Conservation (phyloP, 2,888 invertebrate genomes). For the Yponomeuta sedellus region DNA sequence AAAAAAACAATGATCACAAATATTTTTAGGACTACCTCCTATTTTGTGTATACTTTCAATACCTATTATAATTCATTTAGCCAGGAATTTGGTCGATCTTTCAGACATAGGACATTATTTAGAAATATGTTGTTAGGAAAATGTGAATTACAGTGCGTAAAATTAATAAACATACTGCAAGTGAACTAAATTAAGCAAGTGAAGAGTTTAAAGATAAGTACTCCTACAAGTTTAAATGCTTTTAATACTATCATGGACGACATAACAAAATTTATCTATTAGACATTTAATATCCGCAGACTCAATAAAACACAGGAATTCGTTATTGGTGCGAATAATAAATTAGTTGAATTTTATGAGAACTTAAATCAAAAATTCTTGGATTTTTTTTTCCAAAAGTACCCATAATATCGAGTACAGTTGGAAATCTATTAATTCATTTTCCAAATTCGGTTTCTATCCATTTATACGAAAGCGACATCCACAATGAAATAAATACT, state of each 20-base stretch:
- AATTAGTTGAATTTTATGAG: not conserved
- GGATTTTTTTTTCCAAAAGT: not conserved
- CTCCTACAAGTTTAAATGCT: not conserved
- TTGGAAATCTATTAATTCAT: too few species aligned
- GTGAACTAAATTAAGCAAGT: not conserved
- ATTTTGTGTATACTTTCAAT: not conserved
- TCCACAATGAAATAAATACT: not conserved
- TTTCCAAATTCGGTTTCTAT: too few species aligned
- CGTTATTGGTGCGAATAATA: not conserved
- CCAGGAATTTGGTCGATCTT: not conserved
- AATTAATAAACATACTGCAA: not conserved
- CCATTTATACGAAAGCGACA: too few species aligned
- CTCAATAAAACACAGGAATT: not conserved
- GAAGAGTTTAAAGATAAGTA: not conserved
- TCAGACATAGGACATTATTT: not conserved
- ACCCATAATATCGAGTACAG: not conserved
- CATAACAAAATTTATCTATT: not conserved
- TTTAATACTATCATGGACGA: slow-evolving; percentile 11
- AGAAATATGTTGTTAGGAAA: not conserved
- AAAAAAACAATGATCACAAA: slow-evolving; percentile 11
- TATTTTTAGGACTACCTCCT: not conserved
- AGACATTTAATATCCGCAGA: not conserved
- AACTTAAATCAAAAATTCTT: not conserved
- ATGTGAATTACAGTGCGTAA: not conserved
- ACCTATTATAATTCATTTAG: not conserved